Percentiles rank a stretch among this genome's conserved stretches.
Evolutionary conservation across 2,888 invertebrate species (phyloP).

Genomic region (Lydus trimaculatus): DNA sequence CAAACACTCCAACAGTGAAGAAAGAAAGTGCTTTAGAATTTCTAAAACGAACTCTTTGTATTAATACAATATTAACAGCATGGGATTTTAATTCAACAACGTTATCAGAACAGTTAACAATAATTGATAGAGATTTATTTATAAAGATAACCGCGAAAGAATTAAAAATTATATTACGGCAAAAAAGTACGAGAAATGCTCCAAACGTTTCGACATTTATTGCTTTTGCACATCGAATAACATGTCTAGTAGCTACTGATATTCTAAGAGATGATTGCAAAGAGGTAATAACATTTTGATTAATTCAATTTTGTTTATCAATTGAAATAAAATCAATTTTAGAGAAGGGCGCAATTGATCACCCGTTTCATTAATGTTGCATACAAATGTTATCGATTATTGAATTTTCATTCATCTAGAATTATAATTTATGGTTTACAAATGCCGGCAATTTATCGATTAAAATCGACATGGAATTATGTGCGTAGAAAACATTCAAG

Average conservation of each 20-base stretch:
- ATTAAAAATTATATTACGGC: conserved; percentile 58
- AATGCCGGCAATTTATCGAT: conserved; percentile 63
- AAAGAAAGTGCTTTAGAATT: conserved; percentile 53
- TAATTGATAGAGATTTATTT: conserved; percentile 65
- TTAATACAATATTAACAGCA: conserved; percentile 59
- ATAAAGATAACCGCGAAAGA: conserved; percentile 61
- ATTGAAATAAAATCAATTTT: conserved; percentile 29
- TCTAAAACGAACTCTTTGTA: conserved; percentile 56
- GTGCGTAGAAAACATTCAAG: conserved; percentile 62
- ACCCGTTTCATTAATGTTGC: conserved; percentile 65
- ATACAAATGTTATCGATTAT: conserved; percentile 62
- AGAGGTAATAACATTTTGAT: conserved; percentile 55
- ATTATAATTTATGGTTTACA: conserved; percentile 64
- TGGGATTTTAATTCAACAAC: conserved; percentile 66
- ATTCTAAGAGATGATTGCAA: conserved; percentile 58
- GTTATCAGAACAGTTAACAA: conserved; percentile 63
- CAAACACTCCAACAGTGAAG: background rate
- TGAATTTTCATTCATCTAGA: conserved; percentile 65
- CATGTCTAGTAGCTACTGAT: conserved; percentile 63
- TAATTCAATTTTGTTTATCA: no score
- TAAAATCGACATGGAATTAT: conserved; percentile 63
- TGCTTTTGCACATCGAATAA: conserved; percentile 64
- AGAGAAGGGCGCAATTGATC: conserved; percentile 63
- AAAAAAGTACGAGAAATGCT: conserved; percentile 61
- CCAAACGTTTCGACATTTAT: conserved; percentile 63